phyloP scores from a whole-genome alignment of 2,888 invertebrate genomes.

The Lasioglossum pauxillum region DNA sequence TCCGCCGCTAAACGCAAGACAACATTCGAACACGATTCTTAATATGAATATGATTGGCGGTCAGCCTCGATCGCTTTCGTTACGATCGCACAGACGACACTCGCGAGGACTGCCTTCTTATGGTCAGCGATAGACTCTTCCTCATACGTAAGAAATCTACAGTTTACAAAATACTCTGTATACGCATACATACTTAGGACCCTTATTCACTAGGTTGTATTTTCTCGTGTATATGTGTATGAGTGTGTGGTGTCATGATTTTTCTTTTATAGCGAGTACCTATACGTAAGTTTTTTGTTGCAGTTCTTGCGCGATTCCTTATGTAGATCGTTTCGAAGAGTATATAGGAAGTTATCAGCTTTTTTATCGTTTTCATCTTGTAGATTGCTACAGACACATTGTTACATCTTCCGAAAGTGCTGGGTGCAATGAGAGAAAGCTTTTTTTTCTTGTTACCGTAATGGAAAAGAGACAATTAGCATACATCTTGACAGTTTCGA shows the following conservation, averaged over 20 bases:
- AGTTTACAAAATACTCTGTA: constrained; percentile 55
- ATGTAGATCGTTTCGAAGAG: constrained; percentile 45
- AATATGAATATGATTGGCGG: background rate
- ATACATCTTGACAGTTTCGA: constrained; percentile 38
- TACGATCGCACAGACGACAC: background rate
- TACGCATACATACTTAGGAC: constrained; percentile 63
- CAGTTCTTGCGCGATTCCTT: constrained; percentile 47
- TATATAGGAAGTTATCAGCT: constrained; percentile 56
- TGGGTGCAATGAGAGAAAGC: constrained; percentile 57
- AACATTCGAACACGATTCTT: constrained; percentile 15
- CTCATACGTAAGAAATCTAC: constrained; percentile 57
- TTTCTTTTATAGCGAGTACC: constrained; percentile 40
- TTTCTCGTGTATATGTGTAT: background rate
- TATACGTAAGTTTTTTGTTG: constrained; percentile 28
- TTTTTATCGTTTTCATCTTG: constrained; percentile 26
- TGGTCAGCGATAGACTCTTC: constrained; percentile 57
- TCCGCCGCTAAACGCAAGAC: constrained; percentile 43
- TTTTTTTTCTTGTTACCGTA: constrained; percentile 40
- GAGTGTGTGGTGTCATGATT: constrained; percentile 35
- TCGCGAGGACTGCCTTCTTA: constrained; percentile 45
- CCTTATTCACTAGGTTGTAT: constrained; percentile 52
- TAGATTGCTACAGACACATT: constrained; percentile 48
- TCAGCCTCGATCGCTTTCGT: background rate
- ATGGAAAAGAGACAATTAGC: constrained; percentile 40
- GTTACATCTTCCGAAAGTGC: constrained; percentile 48